These are phyloP conservation scores for Pristiophorus japonicus DNA, from an alignment of 2,113 vertebrate species.

Conservation along the genomic window DNA sequence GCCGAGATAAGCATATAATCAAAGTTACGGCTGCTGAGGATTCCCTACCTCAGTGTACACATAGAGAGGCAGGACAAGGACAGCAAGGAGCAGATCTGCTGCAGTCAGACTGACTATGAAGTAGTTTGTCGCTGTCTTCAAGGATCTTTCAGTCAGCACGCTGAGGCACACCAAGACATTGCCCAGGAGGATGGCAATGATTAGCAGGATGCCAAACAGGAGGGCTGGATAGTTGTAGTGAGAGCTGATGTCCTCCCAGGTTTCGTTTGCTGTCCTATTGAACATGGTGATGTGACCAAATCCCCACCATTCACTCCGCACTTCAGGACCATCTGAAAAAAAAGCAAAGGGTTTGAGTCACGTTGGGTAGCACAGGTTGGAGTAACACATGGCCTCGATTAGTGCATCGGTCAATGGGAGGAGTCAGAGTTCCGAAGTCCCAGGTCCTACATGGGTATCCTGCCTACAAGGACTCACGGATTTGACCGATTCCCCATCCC, in stretches of 20 bases:
- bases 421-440: neutral
- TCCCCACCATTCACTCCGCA: neutral
- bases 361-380: neutral
- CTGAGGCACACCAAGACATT: constrained; percentile 64
- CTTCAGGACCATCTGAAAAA: constrained; percentile 26
- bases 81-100: constrained; percentile 59
- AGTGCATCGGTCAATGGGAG: too few relatives aligned
- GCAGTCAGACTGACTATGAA: constrained; percentile 63
- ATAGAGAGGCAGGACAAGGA: constrained; percentile 55
- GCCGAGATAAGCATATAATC: neutral
- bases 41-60: constrained; percentile 59
- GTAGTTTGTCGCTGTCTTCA: constrained; percentile 66
- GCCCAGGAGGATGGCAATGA: constrained; percentile 59
- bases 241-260: constrained; percentile 36
- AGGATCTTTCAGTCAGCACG: constrained; percentile 59
- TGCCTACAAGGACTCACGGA: neutral
- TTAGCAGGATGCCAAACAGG: constrained; percentile 54
- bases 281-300: constrained; percentile 50
- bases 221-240: constrained; percentile 56
- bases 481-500: neutral
- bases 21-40: too few relatives aligned
- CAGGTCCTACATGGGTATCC: neutral
- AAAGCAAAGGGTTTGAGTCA: neutral
- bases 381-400: too few relatives aligned
- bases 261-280: constrained; percentile 48